phyloP scores from a whole-genome alignment of 2,888 invertebrate species.

The Xestobium rufovillosum region DNA sequence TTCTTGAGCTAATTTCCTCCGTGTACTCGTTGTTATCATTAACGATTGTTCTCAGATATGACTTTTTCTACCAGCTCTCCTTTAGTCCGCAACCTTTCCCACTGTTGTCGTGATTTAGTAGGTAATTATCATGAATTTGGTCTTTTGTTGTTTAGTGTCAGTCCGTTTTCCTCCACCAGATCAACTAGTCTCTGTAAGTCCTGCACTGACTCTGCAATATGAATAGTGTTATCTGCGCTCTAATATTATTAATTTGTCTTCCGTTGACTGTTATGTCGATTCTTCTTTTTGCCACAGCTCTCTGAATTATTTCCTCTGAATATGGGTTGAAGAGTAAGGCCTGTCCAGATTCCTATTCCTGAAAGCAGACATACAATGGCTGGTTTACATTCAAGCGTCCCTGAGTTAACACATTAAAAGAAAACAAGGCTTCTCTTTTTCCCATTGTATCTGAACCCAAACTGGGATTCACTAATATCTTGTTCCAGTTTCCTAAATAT shows the following conservation, averaged over 20 bases:
- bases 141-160: constrained; percentile 2
- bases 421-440: background rate
- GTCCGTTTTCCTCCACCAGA: constrained; percentile 1
- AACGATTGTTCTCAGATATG: constrained; percentile 1
- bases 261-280: constrained; percentile 4
- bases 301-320: constrained; percentile 3
- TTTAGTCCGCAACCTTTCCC: background rate
- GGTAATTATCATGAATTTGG: constrained; percentile 2
- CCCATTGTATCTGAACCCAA: constrained; percentile 14
- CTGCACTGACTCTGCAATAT: background rate
- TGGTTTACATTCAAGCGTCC: constrained; percentile 4
- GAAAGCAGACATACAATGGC: constrained; percentile 2
- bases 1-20: background rate
- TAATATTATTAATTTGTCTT: background rate
- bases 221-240: constrained; percentile 3
- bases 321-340: constrained; percentile 3
- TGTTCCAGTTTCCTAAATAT: constrained; percentile 4
- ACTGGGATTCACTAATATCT: constrained; percentile 12
- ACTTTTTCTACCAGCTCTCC: constrained; percentile 3
- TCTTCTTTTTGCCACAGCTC: constrained; percentile 1
- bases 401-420: constrained; percentile 4
- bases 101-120: background rate
- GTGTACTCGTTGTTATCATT: background rate
- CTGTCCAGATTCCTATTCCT: background rate
- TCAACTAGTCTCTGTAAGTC: constrained; percentile 1